A percentile compares a stretch with the other conserved stretches of the same genome.
Evolutionary conservation across 2,797 vertebrate genomes (phyloP).

Genomic region (Cephalopachus bancanus): DNA sequence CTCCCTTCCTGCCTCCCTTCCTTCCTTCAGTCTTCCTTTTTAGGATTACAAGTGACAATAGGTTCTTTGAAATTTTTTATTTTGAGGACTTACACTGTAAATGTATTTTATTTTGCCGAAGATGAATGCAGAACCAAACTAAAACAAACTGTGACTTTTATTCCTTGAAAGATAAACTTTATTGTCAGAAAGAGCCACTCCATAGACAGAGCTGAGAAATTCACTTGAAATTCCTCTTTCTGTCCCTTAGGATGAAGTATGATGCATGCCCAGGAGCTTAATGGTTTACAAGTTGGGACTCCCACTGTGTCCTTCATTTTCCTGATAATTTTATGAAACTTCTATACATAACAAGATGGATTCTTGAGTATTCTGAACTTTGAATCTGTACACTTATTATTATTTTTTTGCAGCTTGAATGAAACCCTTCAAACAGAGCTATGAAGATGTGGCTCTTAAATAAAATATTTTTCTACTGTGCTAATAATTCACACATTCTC

Average conservation of each 20-base stretch:
- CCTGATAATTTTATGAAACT: constrained; percentile 65
- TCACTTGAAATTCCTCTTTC: constrained; percentile 20
- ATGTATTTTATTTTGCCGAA: background rate
- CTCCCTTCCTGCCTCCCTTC: background rate
- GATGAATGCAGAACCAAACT: background rate
- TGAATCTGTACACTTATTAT: background rate
- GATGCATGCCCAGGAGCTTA: background rate
- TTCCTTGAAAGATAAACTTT: constrained; percentile 1
- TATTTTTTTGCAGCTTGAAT: constrained; percentile 43
- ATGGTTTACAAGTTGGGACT: constrained; percentile 59
- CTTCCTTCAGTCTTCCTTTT: no score
- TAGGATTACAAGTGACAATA: background rate
- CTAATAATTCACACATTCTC: constrained; percentile 58
- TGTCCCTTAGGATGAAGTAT: constrained; percentile 32
- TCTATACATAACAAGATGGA: constrained; percentile 26
- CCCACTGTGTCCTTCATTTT: background rate
- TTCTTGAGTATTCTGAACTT: constrained; percentile 36
- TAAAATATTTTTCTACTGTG: constrained; percentile 70
- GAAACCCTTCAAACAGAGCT: constrained; percentile 65
- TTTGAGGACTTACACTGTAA: background rate
- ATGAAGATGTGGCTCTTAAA: constrained; percentile 70
- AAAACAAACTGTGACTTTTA: background rate
- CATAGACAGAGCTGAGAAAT: background rate
- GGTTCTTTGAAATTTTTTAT: background rate
- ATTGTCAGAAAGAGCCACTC: background rate